Percentiles rank a stretch among this genome's conserved stretches.
Conservation (phyloP, 2,888 invertebrate species). For the Limnephilus marmoratus region DNA sequence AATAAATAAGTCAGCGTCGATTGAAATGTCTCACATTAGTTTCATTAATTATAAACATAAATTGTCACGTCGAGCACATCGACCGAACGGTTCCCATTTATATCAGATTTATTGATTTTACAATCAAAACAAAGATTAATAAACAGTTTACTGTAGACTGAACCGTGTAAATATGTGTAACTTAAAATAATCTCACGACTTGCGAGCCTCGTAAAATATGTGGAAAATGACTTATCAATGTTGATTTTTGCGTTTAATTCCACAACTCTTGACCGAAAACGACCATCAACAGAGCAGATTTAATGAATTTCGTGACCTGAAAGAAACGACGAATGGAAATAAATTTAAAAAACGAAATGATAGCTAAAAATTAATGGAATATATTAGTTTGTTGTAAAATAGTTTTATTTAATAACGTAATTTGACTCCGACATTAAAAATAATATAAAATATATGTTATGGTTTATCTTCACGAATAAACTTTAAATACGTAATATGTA, state of each 20-base stretch:
- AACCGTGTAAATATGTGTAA: too few relatives aligned
- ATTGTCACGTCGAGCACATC: neutral
- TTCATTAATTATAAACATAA: neutral
- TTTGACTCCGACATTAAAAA: neutral
- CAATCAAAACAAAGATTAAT: neutral
- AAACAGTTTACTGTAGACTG: neutral
- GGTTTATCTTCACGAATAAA: neutral
- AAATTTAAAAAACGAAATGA: neutral
- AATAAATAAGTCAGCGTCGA: neutral
- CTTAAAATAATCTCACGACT: neutral
- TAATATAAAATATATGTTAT: neutral
- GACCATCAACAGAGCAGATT: neutral
- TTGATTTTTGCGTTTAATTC: neutral
- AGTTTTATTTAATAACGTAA: neutral
- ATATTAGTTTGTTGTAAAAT: neutral
- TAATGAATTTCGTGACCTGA: neutral
- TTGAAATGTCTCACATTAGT: neutral
- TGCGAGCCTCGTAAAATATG: neutral
- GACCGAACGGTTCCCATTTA: neutral
- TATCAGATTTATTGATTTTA: slow-evolving; percentile 2
- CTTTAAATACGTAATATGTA: neutral
- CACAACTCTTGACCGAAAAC: neutral
- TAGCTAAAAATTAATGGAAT: neutral
- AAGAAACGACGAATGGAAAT: neutral
- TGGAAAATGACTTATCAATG: neutral